phyloP scores from a whole-genome alignment of 1,140 invertebrate genomes.

The Xylocopa sonorina region DNA sequence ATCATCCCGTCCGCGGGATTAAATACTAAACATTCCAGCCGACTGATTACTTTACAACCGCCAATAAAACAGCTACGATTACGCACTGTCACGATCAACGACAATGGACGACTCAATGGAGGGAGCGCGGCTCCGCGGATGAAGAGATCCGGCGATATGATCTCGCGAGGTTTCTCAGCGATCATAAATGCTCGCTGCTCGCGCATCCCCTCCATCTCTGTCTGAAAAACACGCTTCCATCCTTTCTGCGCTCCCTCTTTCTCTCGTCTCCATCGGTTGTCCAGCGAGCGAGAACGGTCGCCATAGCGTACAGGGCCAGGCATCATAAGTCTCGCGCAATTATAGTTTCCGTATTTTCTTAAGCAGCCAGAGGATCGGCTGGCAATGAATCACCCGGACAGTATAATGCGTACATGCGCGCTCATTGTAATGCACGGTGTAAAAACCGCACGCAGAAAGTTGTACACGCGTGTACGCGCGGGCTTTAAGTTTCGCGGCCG shows the following conservation, averaged over 20 bases:
- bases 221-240: neutral
- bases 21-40: conserved; percentile 49
- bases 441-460: conserved; percentile 70
- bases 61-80: conserved; percentile 53
- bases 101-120: conserved; percentile 58
- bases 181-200: conserved; percentile 55
- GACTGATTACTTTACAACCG: conserved; percentile 48
- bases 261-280: neutral
- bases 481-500: conserved; percentile 66
- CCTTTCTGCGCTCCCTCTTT: neutral
- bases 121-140: conserved; percentile 41
- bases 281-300: conserved; percentile 11
- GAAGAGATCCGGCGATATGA: conserved; percentile 66
- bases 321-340: conserved; percentile 78
- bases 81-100: conserved; percentile 57
- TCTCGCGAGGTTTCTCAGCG: conserved; percentile 55
- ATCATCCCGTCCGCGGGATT: conserved; percentile 2
- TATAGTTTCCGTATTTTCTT: conserved; percentile 79
- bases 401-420: conserved; percentile 74
- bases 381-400: conserved; percentile 78
- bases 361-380: conserved; percentile 72
- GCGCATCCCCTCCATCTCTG: neutral
- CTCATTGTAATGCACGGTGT: conserved; percentile 72
- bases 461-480: conserved; percentile 63
- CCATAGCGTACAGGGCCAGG: conserved; percentile 28